A percentile compares a stretch with the other conserved stretches of the same genome.
phyloP scores from a whole-genome alignment of 2,113 vertebrate genomes.

The Toxotes chatareus region DNA sequence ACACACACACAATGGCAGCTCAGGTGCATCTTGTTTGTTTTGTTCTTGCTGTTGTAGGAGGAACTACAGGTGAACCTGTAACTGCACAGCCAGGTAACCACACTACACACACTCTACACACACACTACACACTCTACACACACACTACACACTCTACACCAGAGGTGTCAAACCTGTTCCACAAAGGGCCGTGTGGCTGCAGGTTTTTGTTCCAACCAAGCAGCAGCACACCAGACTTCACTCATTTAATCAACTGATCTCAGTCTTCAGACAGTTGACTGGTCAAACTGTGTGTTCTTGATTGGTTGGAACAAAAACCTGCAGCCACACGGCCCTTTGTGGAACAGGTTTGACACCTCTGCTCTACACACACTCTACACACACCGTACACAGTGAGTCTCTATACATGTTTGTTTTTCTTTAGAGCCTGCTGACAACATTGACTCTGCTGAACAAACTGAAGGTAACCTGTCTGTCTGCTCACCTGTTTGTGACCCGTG shows the following conservation, averaged over 20 bases:
- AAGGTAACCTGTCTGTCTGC: background rate
- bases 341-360: too few species aligned
- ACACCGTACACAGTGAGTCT: background rate
- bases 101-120: background rate
- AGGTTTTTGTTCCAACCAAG: too few species aligned
- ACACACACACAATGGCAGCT: background rate
- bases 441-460: background rate
- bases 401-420: background rate
- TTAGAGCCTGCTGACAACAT: background rate
- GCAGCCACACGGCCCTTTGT: too few species aligned
- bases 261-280: too few species aligned
- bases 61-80: background rate
- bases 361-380: background rate
- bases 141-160: too few species aligned
- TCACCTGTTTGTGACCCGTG: background rate
- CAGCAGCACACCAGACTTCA: too few species aligned
- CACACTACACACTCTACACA: background rate
- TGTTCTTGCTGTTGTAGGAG: conserved; percentile 17
- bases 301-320: too few species aligned
- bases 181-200: too few species aligned
- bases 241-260: too few species aligned
- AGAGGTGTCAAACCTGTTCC: too few species aligned
- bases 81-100: conserved; percentile 38
- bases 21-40: background rate
- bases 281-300: too few species aligned